Conservation (phyloP, 2,888 invertebrate species). For the Melanotus villosus region DNA sequence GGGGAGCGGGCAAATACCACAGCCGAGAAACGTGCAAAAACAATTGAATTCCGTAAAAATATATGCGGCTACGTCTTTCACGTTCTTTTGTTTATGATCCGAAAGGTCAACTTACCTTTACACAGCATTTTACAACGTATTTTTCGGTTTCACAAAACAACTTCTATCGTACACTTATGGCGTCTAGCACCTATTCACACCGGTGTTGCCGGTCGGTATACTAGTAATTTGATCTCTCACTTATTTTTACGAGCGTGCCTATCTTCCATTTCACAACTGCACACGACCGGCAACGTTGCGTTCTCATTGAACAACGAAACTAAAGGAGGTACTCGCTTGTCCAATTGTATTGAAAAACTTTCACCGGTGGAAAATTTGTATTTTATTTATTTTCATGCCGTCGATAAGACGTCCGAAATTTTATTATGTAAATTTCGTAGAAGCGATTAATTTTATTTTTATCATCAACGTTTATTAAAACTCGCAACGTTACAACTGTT, state of each 20-base stretch:
- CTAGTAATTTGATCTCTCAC: constrained; percentile 25
- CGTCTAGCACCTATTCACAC: constrained; percentile 55
- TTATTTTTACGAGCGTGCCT: background rate
- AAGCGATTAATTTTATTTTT: too few relatives aligned
- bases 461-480: too few relatives aligned
- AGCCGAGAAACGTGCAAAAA: background rate
- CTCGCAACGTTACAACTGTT: too few relatives aligned
- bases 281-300: constrained; percentile 40
- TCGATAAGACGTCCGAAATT: too few relatives aligned
- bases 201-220: constrained; percentile 49
- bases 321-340: constrained; percentile 1
- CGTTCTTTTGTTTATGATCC: background rate
- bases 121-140: constrained; percentile 56
- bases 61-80: background rate
- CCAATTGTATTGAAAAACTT: background rate
- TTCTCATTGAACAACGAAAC: constrained; percentile 2
- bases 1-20: constrained; percentile 53
- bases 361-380: background rate
- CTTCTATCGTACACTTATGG: constrained; percentile 60
- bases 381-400: too few relatives aligned
- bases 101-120: constrained; percentile 58
- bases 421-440: too few relatives aligned
- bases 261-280: constrained; percentile 36
- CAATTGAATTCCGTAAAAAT: background rate
- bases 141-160: constrained; percentile 55